Percentiles rank a stretch among this genome's conserved stretches.
phyloP scores from a whole-genome alignment of 1,140 invertebrate species.

The Drosophila dunni region DNA sequence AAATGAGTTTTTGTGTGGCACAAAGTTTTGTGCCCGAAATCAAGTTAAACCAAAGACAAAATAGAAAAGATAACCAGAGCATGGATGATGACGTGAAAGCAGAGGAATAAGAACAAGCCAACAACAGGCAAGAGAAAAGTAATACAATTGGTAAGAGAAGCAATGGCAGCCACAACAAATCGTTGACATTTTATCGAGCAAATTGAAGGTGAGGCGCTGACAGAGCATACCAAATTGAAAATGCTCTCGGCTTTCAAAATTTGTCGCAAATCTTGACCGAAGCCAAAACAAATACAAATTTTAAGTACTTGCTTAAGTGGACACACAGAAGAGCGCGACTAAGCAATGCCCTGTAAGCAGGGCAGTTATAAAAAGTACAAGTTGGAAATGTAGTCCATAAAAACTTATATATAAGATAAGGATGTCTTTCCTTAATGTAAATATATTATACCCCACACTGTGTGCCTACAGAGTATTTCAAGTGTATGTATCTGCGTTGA shows the following conservation, averaged over 20 bases:
- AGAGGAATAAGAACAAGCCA: constrained; percentile 21
- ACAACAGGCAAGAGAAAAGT: constrained; percentile 16
- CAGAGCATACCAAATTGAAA: constrained; percentile 36
- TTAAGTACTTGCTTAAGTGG: constrained; percentile 17
- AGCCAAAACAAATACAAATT: constrained; percentile 32
- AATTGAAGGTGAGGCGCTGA: constrained; percentile 51
- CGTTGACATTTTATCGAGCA: constrained; percentile 54
- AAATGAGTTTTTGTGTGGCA: constrained; percentile 73
- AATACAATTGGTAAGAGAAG: background rate
- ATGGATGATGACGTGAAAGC: background rate
- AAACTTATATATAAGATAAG: no score
- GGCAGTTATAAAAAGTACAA: no score
- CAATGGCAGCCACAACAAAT: constrained; percentile 51
- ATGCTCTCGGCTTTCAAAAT: constrained; percentile 18
- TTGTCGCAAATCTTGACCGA: constrained; percentile 42
- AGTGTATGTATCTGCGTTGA: constrained; percentile 13
- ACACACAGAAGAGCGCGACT: background rate
- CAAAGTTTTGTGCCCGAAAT: constrained; percentile 61
- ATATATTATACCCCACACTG: no score
- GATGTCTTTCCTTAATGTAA: no score
- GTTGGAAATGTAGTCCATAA: no score
- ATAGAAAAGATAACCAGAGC: constrained; percentile 16
- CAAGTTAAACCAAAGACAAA: constrained; percentile 30
- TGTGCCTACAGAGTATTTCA: constrained; percentile 15
- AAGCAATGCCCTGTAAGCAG: background rate